Conservation (phyloP, 2,888 invertebrate species). For the Polymixis flavicincta region DNA sequence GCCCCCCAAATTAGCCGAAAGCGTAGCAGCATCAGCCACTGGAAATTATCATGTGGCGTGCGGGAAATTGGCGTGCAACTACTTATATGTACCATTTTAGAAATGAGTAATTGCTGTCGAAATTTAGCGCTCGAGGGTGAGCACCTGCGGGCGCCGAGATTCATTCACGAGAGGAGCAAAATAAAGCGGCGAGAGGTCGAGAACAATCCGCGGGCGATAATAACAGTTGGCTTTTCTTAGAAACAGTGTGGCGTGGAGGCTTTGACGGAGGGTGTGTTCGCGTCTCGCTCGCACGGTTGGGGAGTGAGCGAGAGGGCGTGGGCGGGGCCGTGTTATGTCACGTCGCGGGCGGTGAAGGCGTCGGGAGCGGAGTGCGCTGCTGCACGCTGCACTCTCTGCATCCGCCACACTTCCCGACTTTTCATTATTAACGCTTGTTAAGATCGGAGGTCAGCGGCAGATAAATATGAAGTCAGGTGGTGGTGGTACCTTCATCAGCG, state of each 20-base stretch:
- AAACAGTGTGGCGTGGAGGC: conserved; percentile 86
- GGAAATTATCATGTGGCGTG: conserved; percentile 87
- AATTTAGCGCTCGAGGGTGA: conserved; percentile 83
- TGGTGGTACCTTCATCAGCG: conserved; percentile 43
- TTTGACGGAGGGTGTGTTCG: conserved; percentile 82
- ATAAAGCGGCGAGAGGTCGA: conserved; percentile 83
- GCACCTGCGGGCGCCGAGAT: conserved; percentile 86
- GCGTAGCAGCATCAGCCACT: conserved; percentile 81
- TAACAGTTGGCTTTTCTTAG: conserved; percentile 90
- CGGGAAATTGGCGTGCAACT: conserved; percentile 83
- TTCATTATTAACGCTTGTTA: conserved; percentile 81
- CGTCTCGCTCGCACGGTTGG: conserved; percentile 79
- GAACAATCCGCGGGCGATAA: conserved; percentile 87
- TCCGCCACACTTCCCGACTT: conserved; percentile 81
- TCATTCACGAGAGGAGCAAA: conserved; percentile 87
- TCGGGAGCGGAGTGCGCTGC: conserved; percentile 68
- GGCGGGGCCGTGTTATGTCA: conserved; percentile 88
- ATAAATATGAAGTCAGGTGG: conserved; percentile 72
- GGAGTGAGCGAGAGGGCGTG: conserved; percentile 84
- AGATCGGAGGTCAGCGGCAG: conserved; percentile 76
- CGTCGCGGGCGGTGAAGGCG: conserved; percentile 83
- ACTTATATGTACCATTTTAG: conserved; percentile 77
- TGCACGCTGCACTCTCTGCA: conserved; percentile 79
- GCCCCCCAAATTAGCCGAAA: conserved; percentile 79
- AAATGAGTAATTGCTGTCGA: conserved; percentile 83